A percentile compares a stretch with the other conserved stretches of the same genome.
Evolutionary conservation across 2,797 vertebrate genomes (phyloP).

Genomic region (Eutrigla gurnardus): DNA sequence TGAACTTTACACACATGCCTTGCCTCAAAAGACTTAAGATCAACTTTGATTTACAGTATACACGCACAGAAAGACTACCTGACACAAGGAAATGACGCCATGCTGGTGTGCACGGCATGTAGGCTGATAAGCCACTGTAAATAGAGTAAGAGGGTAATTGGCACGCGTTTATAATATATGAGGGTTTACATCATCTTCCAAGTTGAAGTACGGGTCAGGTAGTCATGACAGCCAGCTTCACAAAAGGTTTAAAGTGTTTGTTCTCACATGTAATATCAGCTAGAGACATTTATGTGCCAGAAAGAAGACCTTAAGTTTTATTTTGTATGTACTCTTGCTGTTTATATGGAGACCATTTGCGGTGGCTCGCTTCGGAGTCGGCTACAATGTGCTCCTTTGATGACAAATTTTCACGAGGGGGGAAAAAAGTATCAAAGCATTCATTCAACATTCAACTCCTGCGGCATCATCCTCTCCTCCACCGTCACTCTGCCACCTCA

Average conservation of each 20-base stretch:
- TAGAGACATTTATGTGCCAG: background rate
- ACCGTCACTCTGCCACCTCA: conserved; percentile 2
- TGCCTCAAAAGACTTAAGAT: conserved; percentile 16
- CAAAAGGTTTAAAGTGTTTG: background rate
- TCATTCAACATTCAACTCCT: conserved; percentile 31
- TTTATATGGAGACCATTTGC: conserved; percentile 4
- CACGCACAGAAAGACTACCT: conserved; percentile 12
- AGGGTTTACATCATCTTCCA: conserved; percentile 66
- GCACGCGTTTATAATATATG: conserved; percentile 54
- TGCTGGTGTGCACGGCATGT: conserved; percentile 33
- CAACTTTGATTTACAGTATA: conserved; percentile 22
- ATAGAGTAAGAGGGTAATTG: conserved; percentile 57
- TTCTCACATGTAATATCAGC: background rate
- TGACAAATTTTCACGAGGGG: conserved; percentile 42
- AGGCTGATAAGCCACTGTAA: conserved; percentile 43
- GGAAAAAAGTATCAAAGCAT: conserved; percentile 20
- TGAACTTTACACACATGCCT: conserved; percentile 17
- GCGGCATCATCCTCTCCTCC: conserved; percentile 15
- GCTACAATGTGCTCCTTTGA: conserved; percentile 30
- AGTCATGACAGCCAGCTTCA: conserved; percentile 29
- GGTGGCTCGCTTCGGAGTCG: background rate
- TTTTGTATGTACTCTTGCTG: background rate
- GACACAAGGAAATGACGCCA: conserved; percentile 30
- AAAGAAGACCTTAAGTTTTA: background rate
- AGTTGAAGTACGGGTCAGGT: conserved; percentile 55